phyloP scores from a whole-genome alignment of 2,113 vertebrate species.

The Turnix velox region DNA sequence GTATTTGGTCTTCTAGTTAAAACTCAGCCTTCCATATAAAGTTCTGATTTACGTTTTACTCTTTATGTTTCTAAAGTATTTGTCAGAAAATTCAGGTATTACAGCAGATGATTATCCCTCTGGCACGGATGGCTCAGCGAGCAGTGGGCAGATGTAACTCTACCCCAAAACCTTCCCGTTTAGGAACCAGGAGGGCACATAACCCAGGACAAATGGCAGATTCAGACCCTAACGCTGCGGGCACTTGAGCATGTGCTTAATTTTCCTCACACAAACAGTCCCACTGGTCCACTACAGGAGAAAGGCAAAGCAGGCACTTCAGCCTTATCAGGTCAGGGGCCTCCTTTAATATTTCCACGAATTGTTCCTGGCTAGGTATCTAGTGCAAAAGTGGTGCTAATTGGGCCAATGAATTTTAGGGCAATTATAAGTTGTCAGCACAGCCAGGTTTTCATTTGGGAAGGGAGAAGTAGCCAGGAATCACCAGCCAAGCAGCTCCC shows the following conservation, averaged over 20 bases:
- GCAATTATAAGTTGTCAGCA: not conserved
- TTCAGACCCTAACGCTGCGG: not conserved
- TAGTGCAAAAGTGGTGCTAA: conserved; percentile 1
- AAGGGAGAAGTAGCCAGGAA: not conserved
- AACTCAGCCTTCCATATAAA: conserved; percentile 3
- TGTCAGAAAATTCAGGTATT: not conserved
- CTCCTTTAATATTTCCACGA: conserved; percentile 52
- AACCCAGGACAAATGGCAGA: not conserved
- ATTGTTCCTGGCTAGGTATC: conserved; percentile 47
- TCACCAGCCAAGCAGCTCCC: not conserved
- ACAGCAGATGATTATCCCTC: not conserved
- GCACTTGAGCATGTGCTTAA: not conserved
- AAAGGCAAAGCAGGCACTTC: conserved; percentile 10
- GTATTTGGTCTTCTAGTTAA: conserved; percentile 12
- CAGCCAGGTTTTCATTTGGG: not conserved
- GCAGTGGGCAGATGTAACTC: not conserved
- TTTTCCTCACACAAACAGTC: not conserved
- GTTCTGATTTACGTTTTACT: not conserved
- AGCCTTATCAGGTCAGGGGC: conserved; percentile 59
- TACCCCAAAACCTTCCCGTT: not conserved
- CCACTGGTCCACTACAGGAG: not conserved
- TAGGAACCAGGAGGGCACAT: not conserved
- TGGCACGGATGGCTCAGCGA: not conserved
- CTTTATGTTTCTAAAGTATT: not conserved
- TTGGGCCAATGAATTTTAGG: conserved; percentile 43